A percentile compares a stretch with the other conserved stretches of the same genome.
These are phyloP conservation scores for Centrocercus urophasianus DNA, from an alignment of 2,113 vertebrate species.

Conservation along the genomic window DNA sequence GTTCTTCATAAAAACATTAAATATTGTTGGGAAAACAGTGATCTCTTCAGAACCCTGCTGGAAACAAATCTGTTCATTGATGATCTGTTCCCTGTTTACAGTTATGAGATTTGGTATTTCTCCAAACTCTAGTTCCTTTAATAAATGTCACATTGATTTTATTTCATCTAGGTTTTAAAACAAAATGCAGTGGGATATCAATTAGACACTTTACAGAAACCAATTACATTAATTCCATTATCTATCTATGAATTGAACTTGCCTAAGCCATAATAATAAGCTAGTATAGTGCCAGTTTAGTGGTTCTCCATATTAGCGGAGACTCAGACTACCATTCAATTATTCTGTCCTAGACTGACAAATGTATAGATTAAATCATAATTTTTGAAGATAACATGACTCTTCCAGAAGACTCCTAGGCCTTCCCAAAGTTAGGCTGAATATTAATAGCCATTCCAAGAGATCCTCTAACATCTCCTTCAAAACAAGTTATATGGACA, in stretches of 20 bases:
- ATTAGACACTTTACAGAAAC: neutral
- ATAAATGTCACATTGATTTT: neutral
- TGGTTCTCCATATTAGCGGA: neutral
- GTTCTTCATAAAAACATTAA: neutral
- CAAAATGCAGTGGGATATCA: neutral
- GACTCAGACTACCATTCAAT: neutral
- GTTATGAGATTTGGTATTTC: neutral
- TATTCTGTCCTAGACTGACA: neutral
- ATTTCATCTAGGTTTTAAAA: neutral
- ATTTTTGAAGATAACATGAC: neutral
- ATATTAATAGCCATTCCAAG: neutral
- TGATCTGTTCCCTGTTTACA: neutral
- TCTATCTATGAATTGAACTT: neutral
- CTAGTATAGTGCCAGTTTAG: neutral
- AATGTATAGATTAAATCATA: neutral
- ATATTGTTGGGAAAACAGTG: neutral
- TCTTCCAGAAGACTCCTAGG: neutral
- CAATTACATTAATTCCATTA: accelerated
- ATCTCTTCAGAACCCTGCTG: neutral
- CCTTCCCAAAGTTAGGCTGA: neutral
- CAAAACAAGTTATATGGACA: neutral
- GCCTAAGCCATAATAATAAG: neutral
- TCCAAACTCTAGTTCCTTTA: neutral
- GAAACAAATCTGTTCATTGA: neutral
- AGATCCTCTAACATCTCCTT: neutral